Percentiles rank a stretch among this genome's conserved stretches.
Evolutionary conservation across 2,888 invertebrate genomes (phyloP).

Genomic region (Geotrupes spiniger): DNA sequence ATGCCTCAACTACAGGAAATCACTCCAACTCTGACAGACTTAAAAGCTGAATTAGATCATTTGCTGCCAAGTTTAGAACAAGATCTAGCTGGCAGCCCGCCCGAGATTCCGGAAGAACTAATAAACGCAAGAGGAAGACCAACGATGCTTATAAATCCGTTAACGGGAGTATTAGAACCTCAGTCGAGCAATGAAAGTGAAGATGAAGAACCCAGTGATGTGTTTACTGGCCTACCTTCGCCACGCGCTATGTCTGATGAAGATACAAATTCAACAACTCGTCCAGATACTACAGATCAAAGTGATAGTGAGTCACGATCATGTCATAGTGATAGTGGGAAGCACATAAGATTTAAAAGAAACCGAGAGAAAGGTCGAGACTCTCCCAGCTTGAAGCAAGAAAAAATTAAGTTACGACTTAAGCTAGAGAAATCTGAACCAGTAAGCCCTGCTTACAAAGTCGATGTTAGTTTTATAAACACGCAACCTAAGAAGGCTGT

Average conservation of each 20-base stretch:
- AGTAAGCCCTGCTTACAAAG: slow-evolving; percentile 74
- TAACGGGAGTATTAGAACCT: slow-evolving; percentile 82
- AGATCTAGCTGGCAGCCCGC: slow-evolving; percentile 56
- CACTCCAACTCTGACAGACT: slow-evolving; percentile 47
- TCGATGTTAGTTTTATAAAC: slow-evolving; percentile 72
- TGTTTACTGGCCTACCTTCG: slow-evolving; percentile 46
- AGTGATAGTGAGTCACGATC: slow-evolving; percentile 47
- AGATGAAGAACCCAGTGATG: slow-evolving; percentile 45
- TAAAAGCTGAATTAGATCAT: slow-evolving; percentile 61
- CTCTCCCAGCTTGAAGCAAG: slow-evolving; percentile 52
- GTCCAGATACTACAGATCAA: slow-evolving; percentile 47
- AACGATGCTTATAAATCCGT: slow-evolving; percentile 82
- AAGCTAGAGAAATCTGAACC: slow-evolving; percentile 84
- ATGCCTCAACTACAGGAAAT: slow-evolving; percentile 44
- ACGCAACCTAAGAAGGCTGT: slow-evolving; percentile 52
- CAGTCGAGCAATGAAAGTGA: slow-evolving; percentile 66
- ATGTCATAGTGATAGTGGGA: slow-evolving; percentile 42
- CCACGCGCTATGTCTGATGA: slow-evolving; percentile 55
- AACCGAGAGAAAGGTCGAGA: slow-evolving; percentile 40
- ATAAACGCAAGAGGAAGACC: slow-evolving; percentile 38
- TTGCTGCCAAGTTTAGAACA: slow-evolving; percentile 62
- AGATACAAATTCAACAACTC: slow-evolving; percentile 57
- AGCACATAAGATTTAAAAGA: slow-evolving; percentile 34
- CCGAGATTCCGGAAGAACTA: slow-evolving; percentile 54
- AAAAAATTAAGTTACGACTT: slow-evolving; percentile 78